Conservation (phyloP, 1,140 invertebrate species). For the Drosophila pallidifrons region DNA sequence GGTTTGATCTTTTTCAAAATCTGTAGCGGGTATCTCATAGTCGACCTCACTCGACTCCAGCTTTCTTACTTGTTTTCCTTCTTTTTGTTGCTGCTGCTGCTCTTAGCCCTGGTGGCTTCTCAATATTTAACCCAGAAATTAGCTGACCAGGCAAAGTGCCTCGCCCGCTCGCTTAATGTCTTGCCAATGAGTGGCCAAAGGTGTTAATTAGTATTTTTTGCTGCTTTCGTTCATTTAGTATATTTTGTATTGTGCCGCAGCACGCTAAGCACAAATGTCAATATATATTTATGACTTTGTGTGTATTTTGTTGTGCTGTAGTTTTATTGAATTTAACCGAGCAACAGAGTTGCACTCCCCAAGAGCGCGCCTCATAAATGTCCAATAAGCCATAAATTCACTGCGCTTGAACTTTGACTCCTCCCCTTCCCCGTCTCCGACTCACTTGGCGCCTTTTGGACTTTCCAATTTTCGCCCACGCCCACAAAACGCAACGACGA, state of each 20-base stretch:
- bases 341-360: conserved; percentile 26
- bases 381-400: conserved; percentile 62
- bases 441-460: conserved; percentile 65
- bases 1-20: too few relatives aligned
- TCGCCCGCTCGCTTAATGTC: conserved; percentile 51
- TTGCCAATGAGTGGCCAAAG: conserved; percentile 50
- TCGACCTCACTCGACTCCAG: too few relatives aligned
- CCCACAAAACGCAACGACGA: neutral
- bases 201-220: conserved; percentile 76
- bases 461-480: conserved; percentile 79
- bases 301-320: conserved; percentile 32
- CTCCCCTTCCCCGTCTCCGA: conserved; percentile 24
- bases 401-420: conserved; percentile 41
- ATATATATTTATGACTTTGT: conserved; percentile 66
- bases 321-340: conserved; percentile 64
- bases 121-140: conserved; percentile 81
- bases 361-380: conserved; percentile 64
- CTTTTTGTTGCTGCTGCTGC: neutral
- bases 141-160: conserved; percentile 39
- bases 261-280: conserved; percentile 71
- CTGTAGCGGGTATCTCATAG: too few relatives aligned
- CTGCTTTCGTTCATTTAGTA: conserved; percentile 14
- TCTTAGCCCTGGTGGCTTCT: conserved; percentile 22
- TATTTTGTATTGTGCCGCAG: conserved; percentile 10
- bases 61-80: too few relatives aligned